A percentile compares a stretch with the other conserved stretches of the same genome.
Conservation (phyloP, 2,113 vertebrate genomes). For the Nothocercus julius region DNA sequence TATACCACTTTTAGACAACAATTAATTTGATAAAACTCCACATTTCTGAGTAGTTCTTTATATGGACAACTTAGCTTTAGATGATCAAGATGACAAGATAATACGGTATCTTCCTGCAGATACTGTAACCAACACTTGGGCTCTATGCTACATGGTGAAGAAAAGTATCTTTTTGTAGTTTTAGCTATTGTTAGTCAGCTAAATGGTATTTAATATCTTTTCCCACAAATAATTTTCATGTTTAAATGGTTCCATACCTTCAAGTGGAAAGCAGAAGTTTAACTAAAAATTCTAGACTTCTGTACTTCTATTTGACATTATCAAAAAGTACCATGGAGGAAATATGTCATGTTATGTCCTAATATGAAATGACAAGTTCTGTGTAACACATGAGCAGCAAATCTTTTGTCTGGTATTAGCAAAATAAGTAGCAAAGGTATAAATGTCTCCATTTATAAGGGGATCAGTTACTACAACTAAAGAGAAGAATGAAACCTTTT, state of each 20-base stretch:
- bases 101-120: background rate
- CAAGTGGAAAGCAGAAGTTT: background rate
- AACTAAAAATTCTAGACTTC: slow-evolving; percentile 1
- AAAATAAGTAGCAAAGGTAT: background rate
- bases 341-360: slow-evolving; percentile 30
- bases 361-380: slow-evolving; percentile 26
- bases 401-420: slow-evolving; percentile 32
- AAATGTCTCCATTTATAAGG: slow-evolving; percentile 22
- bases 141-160: background rate
- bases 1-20: background rate
- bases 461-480: background rate
- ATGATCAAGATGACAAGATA: slow-evolving; percentile 21
- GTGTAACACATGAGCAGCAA: background rate
- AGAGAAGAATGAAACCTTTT: background rate
- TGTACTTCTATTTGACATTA: slow-evolving; percentile 38
- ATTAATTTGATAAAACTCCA: background rate
- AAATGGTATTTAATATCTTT: background rate
- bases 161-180: background rate
- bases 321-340: slow-evolving; percentile 27
- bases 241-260: slow-evolving; percentile 6
- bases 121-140: background rate
- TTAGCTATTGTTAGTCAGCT: slow-evolving; percentile 8
- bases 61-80: background rate
- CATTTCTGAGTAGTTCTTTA: background rate
- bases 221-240: background rate